Conservation (phyloP, 2,888 invertebrate genomes). For the Ptychoptera contaminata region DNA sequence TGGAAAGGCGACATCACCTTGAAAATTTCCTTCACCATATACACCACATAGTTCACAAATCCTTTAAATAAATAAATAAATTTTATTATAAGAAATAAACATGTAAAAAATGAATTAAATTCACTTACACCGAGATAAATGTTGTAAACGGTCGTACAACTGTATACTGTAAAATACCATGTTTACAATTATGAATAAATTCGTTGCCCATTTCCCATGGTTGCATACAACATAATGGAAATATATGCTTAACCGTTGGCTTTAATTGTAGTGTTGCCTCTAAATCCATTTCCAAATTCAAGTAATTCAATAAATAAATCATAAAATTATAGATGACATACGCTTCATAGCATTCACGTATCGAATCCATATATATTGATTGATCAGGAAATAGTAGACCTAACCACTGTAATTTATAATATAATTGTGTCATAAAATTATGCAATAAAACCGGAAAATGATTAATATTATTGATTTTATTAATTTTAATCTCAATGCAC, state of each 20-base stretch:
- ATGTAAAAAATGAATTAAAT: slow-evolving; percentile 1
- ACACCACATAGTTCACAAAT: slow-evolving; percentile 72
- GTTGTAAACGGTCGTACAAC: slow-evolving; percentile 82
- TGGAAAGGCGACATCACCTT: slow-evolving; percentile 70
- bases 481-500: too few relatives aligned
- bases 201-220: slow-evolving; percentile 91
- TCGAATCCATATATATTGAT: slow-evolving; percentile 83
- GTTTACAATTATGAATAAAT: slow-evolving; percentile 89
- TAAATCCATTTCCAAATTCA: slow-evolving; percentile 74
- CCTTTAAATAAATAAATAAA: slow-evolving; percentile 31
- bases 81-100: neutral
- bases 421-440: too few relatives aligned
- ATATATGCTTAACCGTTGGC: slow-evolving; percentile 71
- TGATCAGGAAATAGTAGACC: slow-evolving; percentile 74
- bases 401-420: slow-evolving; percentile 25
- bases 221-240: slow-evolving; percentile 81
- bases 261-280: slow-evolving; percentile 66
- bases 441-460: too few relatives aligned
- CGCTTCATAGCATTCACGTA: slow-evolving; percentile 92
- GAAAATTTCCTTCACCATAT: slow-evolving; percentile 85
- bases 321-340: slow-evolving; percentile 98
- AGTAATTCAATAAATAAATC: slow-evolving; percentile 81
- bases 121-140: slow-evolving; percentile 69
- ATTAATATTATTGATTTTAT: too few relatives aligned
- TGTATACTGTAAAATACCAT: slow-evolving; percentile 91